phyloP scores from a whole-genome alignment of 2,888 invertebrate genomes.

The Physocephala rufipes region DNA sequence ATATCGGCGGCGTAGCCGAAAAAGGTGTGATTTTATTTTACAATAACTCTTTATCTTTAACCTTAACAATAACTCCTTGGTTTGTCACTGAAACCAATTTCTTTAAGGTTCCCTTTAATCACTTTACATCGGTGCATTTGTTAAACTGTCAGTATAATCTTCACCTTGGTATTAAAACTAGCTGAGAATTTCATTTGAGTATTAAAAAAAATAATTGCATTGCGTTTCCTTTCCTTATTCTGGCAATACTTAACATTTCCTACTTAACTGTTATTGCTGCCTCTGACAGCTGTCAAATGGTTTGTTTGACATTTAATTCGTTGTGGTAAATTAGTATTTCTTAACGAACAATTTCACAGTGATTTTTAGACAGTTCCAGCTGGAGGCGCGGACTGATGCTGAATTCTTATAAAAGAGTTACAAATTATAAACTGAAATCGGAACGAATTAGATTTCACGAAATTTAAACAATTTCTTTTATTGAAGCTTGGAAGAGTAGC shows the following conservation, averaged over 20 bases:
- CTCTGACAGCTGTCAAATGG: constrained; percentile 31
- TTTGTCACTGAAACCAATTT: background rate
- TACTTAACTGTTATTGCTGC: constrained; percentile 13
- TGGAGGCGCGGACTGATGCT: background rate
- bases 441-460: no score
- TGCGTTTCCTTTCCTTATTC: no score
- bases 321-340: constrained; percentile 29
- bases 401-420: no score
- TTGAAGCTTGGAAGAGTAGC: no score
- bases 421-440: no score
- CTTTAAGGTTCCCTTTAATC: background rate
- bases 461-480: no score
- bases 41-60: constrained; percentile 13
- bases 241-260: background rate
- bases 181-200: background rate
- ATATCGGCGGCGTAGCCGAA: background rate
- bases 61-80: background rate
- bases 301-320: constrained; percentile 29
- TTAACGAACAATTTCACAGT: constrained; percentile 26
- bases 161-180: background rate
- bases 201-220: background rate
- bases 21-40: background rate
- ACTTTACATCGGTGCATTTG: no score
- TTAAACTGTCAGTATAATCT: background rate
- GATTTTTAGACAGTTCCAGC: background rate